Evolutionary conservation across 2,888 invertebrate genomes (phyloP), one percentile per base, ranked within the genome.

Genomic region (Eupeodes luniger): DNA sequence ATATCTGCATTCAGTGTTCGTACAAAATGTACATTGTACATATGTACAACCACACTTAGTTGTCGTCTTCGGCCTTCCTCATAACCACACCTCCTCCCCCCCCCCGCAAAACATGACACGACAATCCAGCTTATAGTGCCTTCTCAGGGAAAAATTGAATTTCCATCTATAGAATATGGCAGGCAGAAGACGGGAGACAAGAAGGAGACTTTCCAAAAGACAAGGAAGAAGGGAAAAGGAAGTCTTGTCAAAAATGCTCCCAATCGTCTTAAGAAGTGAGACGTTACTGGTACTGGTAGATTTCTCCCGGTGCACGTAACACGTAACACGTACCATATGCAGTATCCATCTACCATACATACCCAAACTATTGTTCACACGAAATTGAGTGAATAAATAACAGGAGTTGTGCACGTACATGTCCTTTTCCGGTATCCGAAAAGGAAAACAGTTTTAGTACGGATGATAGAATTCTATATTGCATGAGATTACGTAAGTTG

Each of bases 351-450:
- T 9, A 40, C 40, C 40, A 59, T 34, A 6, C 34, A 36, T 11
- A 16, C 78, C 49, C 62, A 64, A 34, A 49, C 80, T 66, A 84
- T 77, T 87, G 84, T 84, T 87, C 80, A 80, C 84, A 87, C 72
- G 72, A 87, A 87, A 87, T 87, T 77, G 84, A 77, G 80, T 84
- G 87, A 81, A 81, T 84, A 67, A 87, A 87, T 80, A 76, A 84
- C 61, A 80, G 57, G 40, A 66, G 79, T 72, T 83, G 55, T 70
- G 76, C 86, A 83, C 86, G 86, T 82, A 78, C 82, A 77, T 74
- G 77, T 79, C 79, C 57, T 83, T 74, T 80, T 76, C 74, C 78
- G 66, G 69, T 75, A 75, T 79, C 64, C 77, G 14, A 69, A 75
- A 70, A 82, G 59, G 69, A 84, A 87, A 87, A 84, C 80, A 76